A percentile compares a stretch with the other conserved stretches of the same genome.
Conservation (phyloP, 2,113 vertebrate genomes). For the Peromyscus maniculatus region DNA sequence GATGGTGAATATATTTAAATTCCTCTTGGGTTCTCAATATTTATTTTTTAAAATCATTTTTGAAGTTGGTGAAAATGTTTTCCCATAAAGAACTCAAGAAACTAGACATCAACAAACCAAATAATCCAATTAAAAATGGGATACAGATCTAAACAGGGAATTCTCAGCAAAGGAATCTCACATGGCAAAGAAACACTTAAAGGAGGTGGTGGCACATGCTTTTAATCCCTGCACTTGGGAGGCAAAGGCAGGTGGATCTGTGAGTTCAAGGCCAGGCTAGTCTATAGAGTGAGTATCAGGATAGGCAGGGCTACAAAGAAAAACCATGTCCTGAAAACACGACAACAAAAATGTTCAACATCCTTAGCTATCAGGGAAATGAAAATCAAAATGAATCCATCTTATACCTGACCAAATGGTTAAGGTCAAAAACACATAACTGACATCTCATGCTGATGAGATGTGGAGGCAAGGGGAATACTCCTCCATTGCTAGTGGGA, state of each 20-base stretch:
- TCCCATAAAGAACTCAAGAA: not conserved
- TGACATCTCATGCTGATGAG: not conserved
- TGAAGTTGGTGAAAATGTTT: not conserved
- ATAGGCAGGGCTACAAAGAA: not conserved
- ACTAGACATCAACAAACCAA: not conserved
- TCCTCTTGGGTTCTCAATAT: not conserved
- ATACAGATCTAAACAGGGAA: not conserved
- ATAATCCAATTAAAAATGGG: not conserved
- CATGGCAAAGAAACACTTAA: not conserved
- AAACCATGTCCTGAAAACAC: not conserved
- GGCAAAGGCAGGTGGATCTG: not conserved
- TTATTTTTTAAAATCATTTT: not conserved
- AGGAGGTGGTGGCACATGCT: not conserved
- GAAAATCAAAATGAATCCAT: not conserved
- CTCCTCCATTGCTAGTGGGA: not conserved
- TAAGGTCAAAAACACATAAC: not conserved
- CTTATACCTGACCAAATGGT: not conserved
- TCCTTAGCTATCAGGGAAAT: not conserved
- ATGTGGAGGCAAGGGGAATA: not conserved
- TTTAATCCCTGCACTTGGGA: not conserved
- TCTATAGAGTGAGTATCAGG: not conserved
- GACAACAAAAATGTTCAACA: not conserved
- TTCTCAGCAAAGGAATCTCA: not conserved
- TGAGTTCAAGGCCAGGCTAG: not conserved
- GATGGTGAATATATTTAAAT: not conserved